These are phyloP conservation scores for Rachycentron canadum DNA, from an alignment of 2,797 vertebrate genomes.

Conservation along the genomic window DNA sequence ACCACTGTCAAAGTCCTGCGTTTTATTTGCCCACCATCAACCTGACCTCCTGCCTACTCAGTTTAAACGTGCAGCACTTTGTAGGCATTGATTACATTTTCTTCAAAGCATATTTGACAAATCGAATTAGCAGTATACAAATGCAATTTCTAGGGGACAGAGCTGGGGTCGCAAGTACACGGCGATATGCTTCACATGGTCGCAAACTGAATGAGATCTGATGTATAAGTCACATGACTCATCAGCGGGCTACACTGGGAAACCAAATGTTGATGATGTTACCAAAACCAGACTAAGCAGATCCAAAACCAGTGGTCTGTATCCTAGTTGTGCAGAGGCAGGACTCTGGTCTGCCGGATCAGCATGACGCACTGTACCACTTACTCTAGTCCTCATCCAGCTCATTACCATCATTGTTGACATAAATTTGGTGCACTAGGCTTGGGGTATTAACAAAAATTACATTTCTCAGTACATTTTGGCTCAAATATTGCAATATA, in stretches of 20 bases:
- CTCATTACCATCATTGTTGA: constrained; percentile 24
- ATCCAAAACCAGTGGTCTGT: background rate
- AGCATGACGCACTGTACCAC: background rate
- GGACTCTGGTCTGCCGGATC: background rate
- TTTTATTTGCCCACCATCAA: background rate
- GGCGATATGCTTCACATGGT: background rate
- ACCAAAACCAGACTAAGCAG: background rate
- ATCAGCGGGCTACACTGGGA: background rate
- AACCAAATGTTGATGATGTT: background rate
- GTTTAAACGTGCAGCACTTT: background rate
- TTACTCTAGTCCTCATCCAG: background rate
- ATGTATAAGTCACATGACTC: background rate
- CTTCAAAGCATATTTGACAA: background rate
- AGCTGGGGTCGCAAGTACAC: background rate
- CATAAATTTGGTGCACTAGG: too few species aligned
- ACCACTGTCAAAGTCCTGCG: background rate
- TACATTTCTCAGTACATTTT: too few species aligned
- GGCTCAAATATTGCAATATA: too few species aligned
- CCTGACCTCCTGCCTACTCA: background rate
- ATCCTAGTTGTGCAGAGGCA: background rate
- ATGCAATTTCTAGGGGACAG: background rate
- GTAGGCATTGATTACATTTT: background rate
- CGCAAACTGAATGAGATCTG: too few species aligned
- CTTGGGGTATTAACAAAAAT: too few species aligned
- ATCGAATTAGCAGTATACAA: background rate